Percentiles rank a stretch among this genome's conserved stretches.
These are phyloP conservation scores for Neuroscelio doddi DNA, from an alignment of 2,888 invertebrate species.

Conservation along the genomic window DNA sequence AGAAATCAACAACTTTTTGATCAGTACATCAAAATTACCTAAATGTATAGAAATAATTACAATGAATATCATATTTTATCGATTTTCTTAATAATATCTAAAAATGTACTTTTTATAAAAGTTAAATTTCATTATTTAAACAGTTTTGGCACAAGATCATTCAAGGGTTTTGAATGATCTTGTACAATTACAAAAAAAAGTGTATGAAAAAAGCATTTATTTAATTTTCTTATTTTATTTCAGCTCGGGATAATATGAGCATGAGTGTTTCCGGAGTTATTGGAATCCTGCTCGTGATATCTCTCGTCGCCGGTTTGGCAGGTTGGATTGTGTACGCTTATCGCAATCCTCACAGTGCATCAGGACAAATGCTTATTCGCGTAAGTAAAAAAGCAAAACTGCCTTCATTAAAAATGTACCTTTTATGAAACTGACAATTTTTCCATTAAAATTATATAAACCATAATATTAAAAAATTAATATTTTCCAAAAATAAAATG, in stretches of 20 bases:
- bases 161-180: no score
- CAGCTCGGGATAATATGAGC: slow-evolving; percentile 65
- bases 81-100: neutral
- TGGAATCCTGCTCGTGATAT: slow-evolving; percentile 81
- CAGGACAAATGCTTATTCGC: slow-evolving; percentile 97
- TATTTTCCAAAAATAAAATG: no score
- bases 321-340: slow-evolving; percentile 95
- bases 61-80: neutral
- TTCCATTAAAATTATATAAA: no score
- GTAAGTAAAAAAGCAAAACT: slow-evolving; percentile 74
- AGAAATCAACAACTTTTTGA: no score
- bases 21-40: no score
- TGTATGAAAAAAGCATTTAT: slow-evolving; percentile 4
- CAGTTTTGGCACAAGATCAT: no score
- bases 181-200: neutral
- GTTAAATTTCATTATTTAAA: no score
- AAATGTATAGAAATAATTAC: no score
- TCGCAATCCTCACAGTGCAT: slow-evolving; percentile 94
- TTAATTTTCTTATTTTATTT: slow-evolving; percentile 21
- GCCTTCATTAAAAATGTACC: neutral
- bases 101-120: no score
- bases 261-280: slow-evolving; percentile 77
- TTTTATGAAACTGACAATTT: no score
- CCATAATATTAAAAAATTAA: no score
- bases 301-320: slow-evolving; percentile 78